A percentile compares a stretch with the other conserved stretches of the same genome.
Conservation (phyloP, 2,888 invertebrate genomes). For the Chrysolina haemoptera region DNA sequence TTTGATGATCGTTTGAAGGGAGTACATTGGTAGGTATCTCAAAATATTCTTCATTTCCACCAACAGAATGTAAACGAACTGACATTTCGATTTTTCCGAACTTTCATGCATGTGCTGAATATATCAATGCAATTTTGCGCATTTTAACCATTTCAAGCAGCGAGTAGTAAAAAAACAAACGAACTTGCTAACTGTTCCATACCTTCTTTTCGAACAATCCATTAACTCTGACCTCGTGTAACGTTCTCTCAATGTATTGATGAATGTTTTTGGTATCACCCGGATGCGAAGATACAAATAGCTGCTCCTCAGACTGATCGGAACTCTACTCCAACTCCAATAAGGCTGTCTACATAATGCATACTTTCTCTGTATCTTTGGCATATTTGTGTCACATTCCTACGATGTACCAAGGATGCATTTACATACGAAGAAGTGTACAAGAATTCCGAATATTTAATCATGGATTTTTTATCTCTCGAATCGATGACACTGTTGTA, state of each 20-base stretch:
- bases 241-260: conserved; percentile 10
- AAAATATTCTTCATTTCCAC: too few relatives aligned
- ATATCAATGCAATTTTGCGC: background rate
- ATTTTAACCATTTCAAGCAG: background rate
- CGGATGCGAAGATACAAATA: conserved; percentile 6
- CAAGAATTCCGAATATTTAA: conserved; percentile 29
- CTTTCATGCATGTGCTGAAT: background rate
- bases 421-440: conserved; percentile 29
- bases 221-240: conserved; percentile 11
- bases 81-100: too few relatives aligned
- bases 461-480: conserved; percentile 15
- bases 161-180: background rate
- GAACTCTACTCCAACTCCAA: conserved; percentile 3
- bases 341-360: conserved; percentile 17
- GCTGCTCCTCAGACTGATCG: background rate
- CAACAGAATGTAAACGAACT: too few relatives aligned
- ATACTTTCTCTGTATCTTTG: conserved; percentile 44
- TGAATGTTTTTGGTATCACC: conserved; percentile 18
- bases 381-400: conserved; percentile 49
- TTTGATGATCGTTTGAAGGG: too few relatives aligned
- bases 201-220: background rate
- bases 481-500: conserved; percentile 17
- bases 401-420: conserved; percentile 35
- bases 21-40: too few relatives aligned
- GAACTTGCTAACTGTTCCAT: background rate